These are phyloP conservation scores for Nasonia oneida DNA, from an alignment of 2,888 invertebrate species.

Conservation along the genomic window DNA sequence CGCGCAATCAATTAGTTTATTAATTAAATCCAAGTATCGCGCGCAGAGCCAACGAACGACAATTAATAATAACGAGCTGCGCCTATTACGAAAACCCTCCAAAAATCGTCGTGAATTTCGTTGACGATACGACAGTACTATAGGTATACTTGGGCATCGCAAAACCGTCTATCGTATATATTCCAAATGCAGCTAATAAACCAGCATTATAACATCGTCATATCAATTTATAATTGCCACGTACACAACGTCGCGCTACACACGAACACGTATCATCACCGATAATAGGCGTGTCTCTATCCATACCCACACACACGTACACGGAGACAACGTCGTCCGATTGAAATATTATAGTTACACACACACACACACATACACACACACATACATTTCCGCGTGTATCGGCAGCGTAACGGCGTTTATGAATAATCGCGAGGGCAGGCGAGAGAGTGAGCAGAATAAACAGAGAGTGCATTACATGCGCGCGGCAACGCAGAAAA, in stretches of 20 bases:
- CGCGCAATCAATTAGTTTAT: not conserved
- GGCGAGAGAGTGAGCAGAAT: conserved; percentile 63
- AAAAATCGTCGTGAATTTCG: not conserved
- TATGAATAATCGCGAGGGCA: conserved; percentile 53
- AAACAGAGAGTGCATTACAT: conserved; percentile 67
- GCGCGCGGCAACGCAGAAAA: conserved; percentile 73
- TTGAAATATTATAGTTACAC: conserved; percentile 53
- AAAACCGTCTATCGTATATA: conserved; percentile 12
- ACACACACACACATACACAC: no score
- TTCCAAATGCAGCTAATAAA: conserved; percentile 11
- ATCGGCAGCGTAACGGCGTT: conserved; percentile 7
- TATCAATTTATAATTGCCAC: conserved; percentile 16
- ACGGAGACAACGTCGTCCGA: conserved; percentile 5
- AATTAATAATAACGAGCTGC: conserved; percentile 6
- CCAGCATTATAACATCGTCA: conserved; percentile 5
- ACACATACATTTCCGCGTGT: not conserved
- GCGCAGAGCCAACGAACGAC: not conserved
- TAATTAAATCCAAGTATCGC: not conserved
- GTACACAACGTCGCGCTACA: not conserved
- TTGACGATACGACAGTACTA: not conserved
- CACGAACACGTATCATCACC: not conserved
- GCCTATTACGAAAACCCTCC: not conserved
- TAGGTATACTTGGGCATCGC: not conserved
- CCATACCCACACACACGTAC: not conserved
- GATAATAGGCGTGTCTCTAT: conserved; percentile 33